A percentile compares a stretch with the other conserved stretches of the same genome.
phyloP scores from a whole-genome alignment of 2,888 invertebrate genomes.

The Polia nebulosa region DNA sequence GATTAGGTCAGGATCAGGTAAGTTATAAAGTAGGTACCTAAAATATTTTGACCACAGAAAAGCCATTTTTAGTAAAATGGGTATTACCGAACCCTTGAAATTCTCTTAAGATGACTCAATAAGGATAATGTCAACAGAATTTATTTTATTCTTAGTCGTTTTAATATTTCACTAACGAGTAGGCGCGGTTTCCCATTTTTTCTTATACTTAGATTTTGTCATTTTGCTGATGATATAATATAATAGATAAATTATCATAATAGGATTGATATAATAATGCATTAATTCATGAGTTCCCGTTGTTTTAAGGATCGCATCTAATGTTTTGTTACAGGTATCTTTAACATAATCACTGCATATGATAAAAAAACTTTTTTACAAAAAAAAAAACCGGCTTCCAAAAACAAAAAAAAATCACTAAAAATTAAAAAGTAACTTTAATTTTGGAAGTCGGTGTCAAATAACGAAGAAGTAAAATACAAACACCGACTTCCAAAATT shows the following conservation, averaged over 20 bases:
- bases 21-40: not conserved
- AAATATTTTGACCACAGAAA: constrained; percentile 13
- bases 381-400: too few species aligned
- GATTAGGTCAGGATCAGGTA: not conserved
- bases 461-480: too few species aligned
- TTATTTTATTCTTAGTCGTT: constrained; percentile 11
- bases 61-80: constrained; percentile 1
- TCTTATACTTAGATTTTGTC: not conserved
- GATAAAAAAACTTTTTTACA: too few species aligned
- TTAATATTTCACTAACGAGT: constrained; percentile 19
- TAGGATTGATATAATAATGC: too few species aligned
- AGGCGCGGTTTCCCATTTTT: constrained; percentile 3
- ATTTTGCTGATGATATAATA: not conserved
- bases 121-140: constrained; percentile 34
- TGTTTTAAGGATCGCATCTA: not conserved
- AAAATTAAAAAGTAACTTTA: too few species aligned
- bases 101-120: constrained; percentile 44
- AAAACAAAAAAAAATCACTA: too few species aligned
- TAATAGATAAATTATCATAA: too few species aligned
- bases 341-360: too few species aligned
- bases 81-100: constrained; percentile 15
- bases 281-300: not conserved
- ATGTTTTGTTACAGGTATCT: too few species aligned
- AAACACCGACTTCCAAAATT: too few species aligned
- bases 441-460: too few species aligned